These are phyloP conservation scores for Listronotus oregonensis DNA, from an alignment of 1,140 invertebrate species.

Conservation along the genomic window DNA sequence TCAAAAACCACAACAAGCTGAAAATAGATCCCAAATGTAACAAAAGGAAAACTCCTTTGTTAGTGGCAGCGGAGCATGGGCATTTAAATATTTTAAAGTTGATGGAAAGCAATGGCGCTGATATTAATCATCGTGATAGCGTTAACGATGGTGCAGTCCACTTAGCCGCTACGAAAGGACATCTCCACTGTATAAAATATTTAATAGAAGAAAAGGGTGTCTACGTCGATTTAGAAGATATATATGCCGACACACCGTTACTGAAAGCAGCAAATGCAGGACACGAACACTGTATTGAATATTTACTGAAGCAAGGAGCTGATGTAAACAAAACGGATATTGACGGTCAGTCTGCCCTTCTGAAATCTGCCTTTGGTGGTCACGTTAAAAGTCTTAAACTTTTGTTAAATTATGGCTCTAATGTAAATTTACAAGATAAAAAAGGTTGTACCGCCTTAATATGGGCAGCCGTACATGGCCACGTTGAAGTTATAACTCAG, in stretches of 20 bases:
- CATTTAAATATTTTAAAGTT: slow-evolving; percentile 8
- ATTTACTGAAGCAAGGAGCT: background rate
- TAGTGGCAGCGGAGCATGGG: slow-evolving; percentile 1
- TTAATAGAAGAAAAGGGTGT: background rate
- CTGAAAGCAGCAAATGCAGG: background rate
- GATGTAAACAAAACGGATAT: background rate
- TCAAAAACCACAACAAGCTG: background rate
- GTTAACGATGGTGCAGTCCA: background rate
- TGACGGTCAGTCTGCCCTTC: background rate
- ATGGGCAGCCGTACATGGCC: background rate
- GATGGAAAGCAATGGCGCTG: background rate
- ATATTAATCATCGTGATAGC: background rate
- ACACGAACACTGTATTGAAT: background rate
- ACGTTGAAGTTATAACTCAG: background rate
- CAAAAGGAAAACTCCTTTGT: background rate
- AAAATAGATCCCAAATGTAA: slow-evolving; percentile 4
- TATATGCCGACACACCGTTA: background rate
- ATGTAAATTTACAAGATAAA: slow-evolving; percentile 2
- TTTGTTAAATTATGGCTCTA: background rate
- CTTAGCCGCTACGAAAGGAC: background rate
- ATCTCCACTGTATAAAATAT: slow-evolving; percentile 6
- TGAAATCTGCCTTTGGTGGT: background rate
- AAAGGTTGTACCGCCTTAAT: background rate
- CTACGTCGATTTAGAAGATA: background rate
- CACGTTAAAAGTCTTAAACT: background rate